Percentiles rank a stretch among this genome's conserved stretches.
phyloP scores from a whole-genome alignment of 30 jellyfish, hydroid and myxozoan genomes.

The Sanderia malayensis region DNA sequence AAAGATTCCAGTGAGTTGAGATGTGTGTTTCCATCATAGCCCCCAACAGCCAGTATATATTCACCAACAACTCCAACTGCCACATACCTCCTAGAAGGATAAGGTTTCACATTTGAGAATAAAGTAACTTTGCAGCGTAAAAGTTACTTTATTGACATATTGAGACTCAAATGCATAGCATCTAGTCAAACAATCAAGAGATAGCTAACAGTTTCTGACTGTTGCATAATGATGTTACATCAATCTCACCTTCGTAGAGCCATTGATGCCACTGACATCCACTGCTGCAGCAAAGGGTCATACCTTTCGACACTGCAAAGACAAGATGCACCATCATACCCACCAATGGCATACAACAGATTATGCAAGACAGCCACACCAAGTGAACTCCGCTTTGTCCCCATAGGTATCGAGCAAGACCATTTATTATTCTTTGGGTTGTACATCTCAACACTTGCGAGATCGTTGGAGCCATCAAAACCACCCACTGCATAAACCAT shows the following conservation, averaged over 20 bases:
- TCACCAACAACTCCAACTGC: conserved; percentile 89
- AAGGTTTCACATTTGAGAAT: too few species aligned
- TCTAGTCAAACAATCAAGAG: too few species aligned
- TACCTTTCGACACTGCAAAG: conserved; percentile 88
- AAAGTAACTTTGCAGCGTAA: too few species aligned
- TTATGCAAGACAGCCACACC: conserved; percentile 92
- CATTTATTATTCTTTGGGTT: conserved; percentile 71
- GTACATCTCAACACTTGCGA: conserved; percentile 73
- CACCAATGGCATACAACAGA: conserved; percentile 91
- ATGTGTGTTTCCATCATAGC: conserved; percentile 86
- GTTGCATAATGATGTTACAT: too few species aligned
- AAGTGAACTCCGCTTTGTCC: conserved; percentile 84
- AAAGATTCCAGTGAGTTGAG: conserved; percentile 79
- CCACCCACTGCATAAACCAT: conserved; percentile 97
- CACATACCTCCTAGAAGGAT: conserved; percentile 74
- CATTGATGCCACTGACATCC: conserved; percentile 96
- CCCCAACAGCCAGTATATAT: conserved; percentile 85
- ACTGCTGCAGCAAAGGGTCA: conserved; percentile 87
- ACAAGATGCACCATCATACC: conserved; percentile 96
- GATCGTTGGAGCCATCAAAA: conserved; percentile 85
- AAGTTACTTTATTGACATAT: too few species aligned
- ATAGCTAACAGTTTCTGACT: too few species aligned
- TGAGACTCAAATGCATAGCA: too few species aligned
- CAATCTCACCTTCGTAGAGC: conserved; percentile 67
- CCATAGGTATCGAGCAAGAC: conserved; percentile 76